Base-by-base conservation (phyloP, 2,113 vertebrate genomes). In the Apteryx mantelli region DNA sequence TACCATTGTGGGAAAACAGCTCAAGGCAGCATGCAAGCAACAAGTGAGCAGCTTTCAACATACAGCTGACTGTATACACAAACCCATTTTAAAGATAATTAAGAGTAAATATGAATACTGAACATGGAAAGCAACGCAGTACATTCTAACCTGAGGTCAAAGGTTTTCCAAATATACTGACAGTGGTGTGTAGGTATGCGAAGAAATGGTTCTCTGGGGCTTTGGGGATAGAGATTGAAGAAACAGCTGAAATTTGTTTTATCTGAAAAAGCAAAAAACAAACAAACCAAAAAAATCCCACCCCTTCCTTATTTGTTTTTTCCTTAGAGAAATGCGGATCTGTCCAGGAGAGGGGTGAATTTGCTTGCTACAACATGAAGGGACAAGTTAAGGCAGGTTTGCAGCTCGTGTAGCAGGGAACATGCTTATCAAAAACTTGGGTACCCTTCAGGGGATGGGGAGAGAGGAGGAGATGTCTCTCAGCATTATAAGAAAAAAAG, bases 71-170 rank as follows among this genome's bases (percentile, higher is more conserved):
- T 89, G n/a, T 84, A 77, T 90, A 93, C 95, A 95, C 73, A 86
- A 69, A 77, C 71, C 76, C 65, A 13, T 82, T 93, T 66, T 55
- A 89, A 36, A 73, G 82, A 44, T 42, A 93, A 65, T 38, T 93
- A 77, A 66, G 86, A 52, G 42, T 58, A 93, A 87, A 94, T 86
- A 79, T 21, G 73, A 76, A 65, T 77, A n/a, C 38, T 70, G 75
- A 86, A 40, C 19, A 1, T 3, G n/a, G 44, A 46, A 42, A 81
- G 34, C 26, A 8, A 9, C 52, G 69, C 1, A 0, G n/a, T 58
- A 13, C 48, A 24, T 89, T 95, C 82, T 92, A 86, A 95, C 79
- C 87, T 77, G 63, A 88, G 92, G 87, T 96, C 87, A 93, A 90
- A 74, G 42, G 82, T 93, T 95, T 91, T 95, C 93, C 89, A 93